Conservation (phyloP, 2,797 vertebrate species). For the Tapirus indicus region DNA sequence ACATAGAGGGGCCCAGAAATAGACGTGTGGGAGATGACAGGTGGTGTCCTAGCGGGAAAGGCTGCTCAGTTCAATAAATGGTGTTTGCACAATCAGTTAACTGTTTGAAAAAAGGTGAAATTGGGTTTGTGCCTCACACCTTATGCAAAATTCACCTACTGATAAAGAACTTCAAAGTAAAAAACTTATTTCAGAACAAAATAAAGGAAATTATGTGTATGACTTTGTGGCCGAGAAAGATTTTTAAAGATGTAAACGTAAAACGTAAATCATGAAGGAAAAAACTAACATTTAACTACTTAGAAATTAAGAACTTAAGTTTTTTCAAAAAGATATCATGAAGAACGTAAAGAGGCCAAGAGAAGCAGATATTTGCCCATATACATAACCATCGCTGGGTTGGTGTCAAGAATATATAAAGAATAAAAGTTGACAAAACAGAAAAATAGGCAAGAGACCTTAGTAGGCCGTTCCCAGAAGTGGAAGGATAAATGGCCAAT, state of each 20-base stretch:
- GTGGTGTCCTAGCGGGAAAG: background rate
- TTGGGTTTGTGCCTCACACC: background rate
- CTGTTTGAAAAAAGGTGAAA: background rate
- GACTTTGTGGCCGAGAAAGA: background rate
- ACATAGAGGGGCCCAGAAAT: background rate
- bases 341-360: background rate
- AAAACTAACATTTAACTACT: background rate
- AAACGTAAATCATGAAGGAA: background rate
- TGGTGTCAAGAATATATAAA: background rate
- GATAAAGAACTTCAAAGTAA: background rate
- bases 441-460: background rate
- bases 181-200: background rate
- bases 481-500: background rate
- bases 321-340: background rate
- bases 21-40: background rate
- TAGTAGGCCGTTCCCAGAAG: background rate
- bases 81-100: background rate
- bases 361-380: background rate
- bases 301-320: background rate
- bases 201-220: background rate
- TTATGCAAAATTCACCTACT: background rate
- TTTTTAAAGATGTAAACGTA: background rate
- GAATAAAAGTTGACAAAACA: background rate
- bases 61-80: background rate
- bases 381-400: fast-evolving